Percentiles rank a stretch among this genome's conserved stretches.
phyloP scores from a whole-genome alignment of 2,888 invertebrate genomes.

The Limnephilus lunatus region DNA sequence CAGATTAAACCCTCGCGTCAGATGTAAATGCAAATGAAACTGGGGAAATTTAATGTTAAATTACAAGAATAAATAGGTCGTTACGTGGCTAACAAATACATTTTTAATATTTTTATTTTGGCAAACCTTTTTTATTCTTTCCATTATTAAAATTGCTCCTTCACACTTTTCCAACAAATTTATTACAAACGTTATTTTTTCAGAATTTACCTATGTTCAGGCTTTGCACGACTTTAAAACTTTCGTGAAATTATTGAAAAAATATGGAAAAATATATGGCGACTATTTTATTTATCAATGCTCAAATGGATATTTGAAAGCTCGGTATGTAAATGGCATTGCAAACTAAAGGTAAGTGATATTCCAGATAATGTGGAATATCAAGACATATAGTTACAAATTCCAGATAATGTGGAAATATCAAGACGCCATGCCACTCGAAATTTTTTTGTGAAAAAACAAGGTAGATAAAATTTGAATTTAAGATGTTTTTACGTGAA shows the following conservation, averaged over 20 bases:
- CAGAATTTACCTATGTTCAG: too few relatives aligned
- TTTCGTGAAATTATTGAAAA: background rate
- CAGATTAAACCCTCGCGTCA: background rate
- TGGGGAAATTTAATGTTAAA: background rate
- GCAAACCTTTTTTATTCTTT: background rate
- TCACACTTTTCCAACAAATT: background rate
- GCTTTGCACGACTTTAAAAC: too few relatives aligned
- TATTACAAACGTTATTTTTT: background rate
- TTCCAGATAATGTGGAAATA: too few relatives aligned
- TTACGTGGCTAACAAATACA: background rate
- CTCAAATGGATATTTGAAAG: background rate
- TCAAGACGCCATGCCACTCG: too few relatives aligned
- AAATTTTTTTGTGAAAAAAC: too few relatives aligned
- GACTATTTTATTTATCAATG: background rate
- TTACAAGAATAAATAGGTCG: background rate
- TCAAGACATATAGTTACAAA: too few relatives aligned
- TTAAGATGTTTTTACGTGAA: too few relatives aligned
- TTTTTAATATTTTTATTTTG: background rate
- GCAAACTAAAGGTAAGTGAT: background rate
- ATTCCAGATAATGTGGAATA: background rate
- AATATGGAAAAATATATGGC: background rate
- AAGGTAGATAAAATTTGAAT: too few relatives aligned
- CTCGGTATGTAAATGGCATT: background rate
- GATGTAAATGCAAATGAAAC: slow-evolving; percentile 2
- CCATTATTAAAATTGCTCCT: background rate